Evolutionary conservation across 2,888 invertebrate genomes (phyloP), one percentile per base, ranked within the genome.

Genomic region (Ephialtes manifestator): DNA sequence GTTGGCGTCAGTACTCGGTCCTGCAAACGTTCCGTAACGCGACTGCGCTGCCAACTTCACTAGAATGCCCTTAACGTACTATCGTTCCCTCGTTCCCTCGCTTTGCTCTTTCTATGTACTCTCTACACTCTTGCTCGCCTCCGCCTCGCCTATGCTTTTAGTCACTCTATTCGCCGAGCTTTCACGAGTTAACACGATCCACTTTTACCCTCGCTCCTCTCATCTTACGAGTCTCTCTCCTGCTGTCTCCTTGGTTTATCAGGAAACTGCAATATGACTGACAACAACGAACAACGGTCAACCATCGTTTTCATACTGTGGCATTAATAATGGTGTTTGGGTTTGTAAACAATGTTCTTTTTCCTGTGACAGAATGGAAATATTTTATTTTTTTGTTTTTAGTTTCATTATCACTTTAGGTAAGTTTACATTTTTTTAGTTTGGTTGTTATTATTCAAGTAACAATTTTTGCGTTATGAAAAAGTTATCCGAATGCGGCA

Each of bases 11-110:
- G 81, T 83, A 86, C 86, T 88, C 87, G 86, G 87, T 87, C 87
- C 86, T 39, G 35, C 65, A 88, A 88, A 87, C 81, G 87, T 10
- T 71, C 84, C 87, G 89, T 88, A 89, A 88, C 88, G 89, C 90
- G 90, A 88, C 90, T 90, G 90, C 90, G 90, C 89, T 89, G 43
- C 28, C 74, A 77, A 83, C 68, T 81, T 81, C 81, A 76, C 65
- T 83, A 75, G 72, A 63, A 91, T 28, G 58, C 72, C 75, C 71
- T 71, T 71, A 48, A 31, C 68, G 60, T 60, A 43, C 67, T 80
- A 51, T 51, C 51, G 51, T n/a, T 24, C 1, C n/a, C 67, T 74
- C 70, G 60, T 63, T 63, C 65, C 55, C 43, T 83, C 81, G 58
- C 82, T 81, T 81, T 67, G 65, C 82, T 84, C 83, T 83, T 85